phyloP scores from a whole-genome alignment of 2,797 vertebrate genomes.

The Mionectes olivaceus region DNA sequence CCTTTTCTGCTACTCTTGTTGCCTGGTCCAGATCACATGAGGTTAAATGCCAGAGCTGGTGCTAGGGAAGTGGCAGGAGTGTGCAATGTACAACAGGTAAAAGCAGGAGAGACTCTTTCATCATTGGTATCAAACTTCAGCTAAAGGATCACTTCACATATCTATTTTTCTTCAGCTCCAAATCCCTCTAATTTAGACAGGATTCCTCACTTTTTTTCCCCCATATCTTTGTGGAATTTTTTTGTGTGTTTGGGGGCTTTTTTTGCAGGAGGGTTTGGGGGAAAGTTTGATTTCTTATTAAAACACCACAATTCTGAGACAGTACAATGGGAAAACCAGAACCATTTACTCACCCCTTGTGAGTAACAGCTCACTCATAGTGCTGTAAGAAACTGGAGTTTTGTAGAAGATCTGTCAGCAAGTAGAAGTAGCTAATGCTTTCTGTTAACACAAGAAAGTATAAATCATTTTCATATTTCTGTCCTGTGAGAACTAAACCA shows the following conservation, averaged over 20 bases:
- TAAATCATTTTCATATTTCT: background rate
- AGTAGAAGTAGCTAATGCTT: background rate
- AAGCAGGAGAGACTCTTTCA: background rate
- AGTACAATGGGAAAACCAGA: background rate
- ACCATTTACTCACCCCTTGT: rapidly evolving
- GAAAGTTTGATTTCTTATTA: background rate
- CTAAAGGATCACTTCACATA: background rate
- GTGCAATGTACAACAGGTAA: background rate
- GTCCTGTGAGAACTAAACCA: rapidly evolving
- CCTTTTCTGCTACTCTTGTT: background rate
- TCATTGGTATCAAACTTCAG: background rate
- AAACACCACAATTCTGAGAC: background rate
- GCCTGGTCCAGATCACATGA: background rate
- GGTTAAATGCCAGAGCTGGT: background rate
- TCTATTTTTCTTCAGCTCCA: background rate
- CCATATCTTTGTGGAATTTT: rapidly evolving
- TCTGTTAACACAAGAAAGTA: background rate
- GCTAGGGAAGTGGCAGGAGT: background rate
- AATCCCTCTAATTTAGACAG: background rate
- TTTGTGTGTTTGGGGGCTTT: background rate
- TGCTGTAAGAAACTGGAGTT: rapidly evolving
- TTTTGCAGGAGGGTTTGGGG: background rate
- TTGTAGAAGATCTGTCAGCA: background rate
- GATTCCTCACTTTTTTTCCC: background rate
- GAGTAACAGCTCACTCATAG: background rate